Conservation (phyloP, 2,113 vertebrate genomes). For the Zeus faber region DNA sequence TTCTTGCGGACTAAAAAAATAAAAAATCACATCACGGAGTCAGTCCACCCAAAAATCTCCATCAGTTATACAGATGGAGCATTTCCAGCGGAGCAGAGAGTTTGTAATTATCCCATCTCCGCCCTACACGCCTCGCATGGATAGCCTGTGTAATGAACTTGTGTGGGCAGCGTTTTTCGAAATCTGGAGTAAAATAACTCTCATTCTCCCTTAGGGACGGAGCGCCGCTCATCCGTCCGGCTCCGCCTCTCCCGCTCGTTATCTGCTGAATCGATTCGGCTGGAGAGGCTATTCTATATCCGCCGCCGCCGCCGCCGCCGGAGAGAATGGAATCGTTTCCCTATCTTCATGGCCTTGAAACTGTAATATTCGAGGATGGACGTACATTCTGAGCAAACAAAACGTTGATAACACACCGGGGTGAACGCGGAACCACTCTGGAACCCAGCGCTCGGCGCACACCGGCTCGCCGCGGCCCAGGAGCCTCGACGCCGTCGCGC, state of each 20-base stretch:
- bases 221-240: slow-evolving; percentile 60
- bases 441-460: too few species aligned
- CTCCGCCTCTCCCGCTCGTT: neutral
- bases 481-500: too few species aligned
- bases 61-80: slow-evolving; percentile 35
- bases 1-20: slow-evolving; percentile 5
- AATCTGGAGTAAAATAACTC: slow-evolving; percentile 67
- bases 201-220: slow-evolving; percentile 47
- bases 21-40: slow-evolving; percentile 23
- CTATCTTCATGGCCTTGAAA: too few species aligned
- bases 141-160: slow-evolving; percentile 65
- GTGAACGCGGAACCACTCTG: too few species aligned
- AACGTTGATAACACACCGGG: too few species aligned
- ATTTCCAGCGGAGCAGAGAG: slow-evolving; percentile 42
- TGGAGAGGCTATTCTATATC: too few species aligned
- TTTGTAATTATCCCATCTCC: slow-evolving; percentile 58
- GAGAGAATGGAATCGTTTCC: too few species aligned
- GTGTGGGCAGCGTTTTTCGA: slow-evolving; percentile 59
- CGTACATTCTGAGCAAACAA: too few species aligned
- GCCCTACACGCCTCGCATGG: slow-evolving; percentile 62
- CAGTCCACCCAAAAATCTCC: slow-evolving; percentile 33
- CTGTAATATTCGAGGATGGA: too few species aligned
- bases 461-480: too few species aligned
- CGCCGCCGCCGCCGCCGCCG: too few species aligned
- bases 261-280: too few species aligned